Evolutionary conservation across 2,888 invertebrate genomes (phyloP).

Genomic region (Amphipyra tragopoginis): DNA sequence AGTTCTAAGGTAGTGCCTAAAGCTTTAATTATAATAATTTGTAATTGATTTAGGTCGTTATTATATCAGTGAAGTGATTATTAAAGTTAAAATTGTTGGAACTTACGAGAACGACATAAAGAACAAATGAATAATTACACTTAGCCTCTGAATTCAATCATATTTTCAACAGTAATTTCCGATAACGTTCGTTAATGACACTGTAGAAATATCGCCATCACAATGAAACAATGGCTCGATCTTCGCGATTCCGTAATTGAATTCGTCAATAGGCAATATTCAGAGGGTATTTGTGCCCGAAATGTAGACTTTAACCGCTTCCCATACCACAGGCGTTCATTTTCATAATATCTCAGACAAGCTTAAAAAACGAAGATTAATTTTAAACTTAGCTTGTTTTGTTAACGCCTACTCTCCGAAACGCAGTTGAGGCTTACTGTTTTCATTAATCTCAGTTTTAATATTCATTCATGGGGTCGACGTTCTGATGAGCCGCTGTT

Average conservation of each 20-base stretch:
- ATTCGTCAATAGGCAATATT: conserved; percentile 19
- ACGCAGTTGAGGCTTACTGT: conserved; percentile 16
- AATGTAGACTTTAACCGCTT: conserved; percentile 5
- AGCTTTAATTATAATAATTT: background rate
- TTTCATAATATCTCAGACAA: conserved; percentile 23
- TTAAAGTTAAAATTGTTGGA: background rate
- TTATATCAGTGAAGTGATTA: background rate
- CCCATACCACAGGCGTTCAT: conserved; percentile 3
- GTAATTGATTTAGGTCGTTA: background rate
- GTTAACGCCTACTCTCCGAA: conserved; percentile 12
- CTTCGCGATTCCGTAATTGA: conserved; percentile 33
- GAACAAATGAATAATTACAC: conserved; percentile 18
- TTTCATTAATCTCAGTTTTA: conserved; percentile 38
- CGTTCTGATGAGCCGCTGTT: conserved; percentile 14
- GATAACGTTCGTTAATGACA: conserved; percentile 16
- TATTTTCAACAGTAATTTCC: conserved; percentile 19
- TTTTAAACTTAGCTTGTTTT: conserved; percentile 30
- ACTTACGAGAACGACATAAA: background rate
- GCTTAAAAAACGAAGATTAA: conserved; percentile 26
- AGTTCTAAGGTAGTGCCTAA: too few species aligned
- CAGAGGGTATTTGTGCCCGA: conserved; percentile 13
- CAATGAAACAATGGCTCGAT: conserved; percentile 41
- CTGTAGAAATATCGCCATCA: conserved; percentile 22
- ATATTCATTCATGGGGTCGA: conserved; percentile 44
- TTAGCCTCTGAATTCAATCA: conserved; percentile 19